Evolutionary conservation across 1,140 invertebrate genomes (phyloP).

Genomic region (Pollicipes pollicipes): DNA sequence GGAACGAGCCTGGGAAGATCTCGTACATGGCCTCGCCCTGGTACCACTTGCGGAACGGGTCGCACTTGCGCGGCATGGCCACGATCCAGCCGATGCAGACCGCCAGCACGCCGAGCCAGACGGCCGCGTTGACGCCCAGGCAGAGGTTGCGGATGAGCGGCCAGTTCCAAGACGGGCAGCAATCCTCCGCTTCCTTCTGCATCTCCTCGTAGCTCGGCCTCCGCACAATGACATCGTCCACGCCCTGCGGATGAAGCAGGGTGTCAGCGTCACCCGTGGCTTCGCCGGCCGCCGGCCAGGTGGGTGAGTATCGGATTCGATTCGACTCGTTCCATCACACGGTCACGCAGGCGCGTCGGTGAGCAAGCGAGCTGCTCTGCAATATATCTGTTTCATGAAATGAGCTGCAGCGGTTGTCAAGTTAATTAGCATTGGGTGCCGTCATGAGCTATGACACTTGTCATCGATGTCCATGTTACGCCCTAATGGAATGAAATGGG

Average conservation of each 20-base stretch:
- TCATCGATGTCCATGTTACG: no score
- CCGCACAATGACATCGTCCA: neutral
- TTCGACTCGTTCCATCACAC: no score
- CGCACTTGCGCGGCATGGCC: constrained; percentile 29
- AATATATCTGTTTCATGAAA: no score
- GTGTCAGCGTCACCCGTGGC: no score
- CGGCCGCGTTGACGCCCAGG: neutral
- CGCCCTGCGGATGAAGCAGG: neutral
- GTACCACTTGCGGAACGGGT: constrained; percentile 50
- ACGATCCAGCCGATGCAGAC: neutral
- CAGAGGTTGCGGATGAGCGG: neutral
- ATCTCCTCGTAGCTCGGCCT: neutral
- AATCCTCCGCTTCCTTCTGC: neutral
- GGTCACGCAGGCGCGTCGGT: no score
- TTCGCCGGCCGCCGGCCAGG: no score
- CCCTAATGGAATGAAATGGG: no score
- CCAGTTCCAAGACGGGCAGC: neutral
- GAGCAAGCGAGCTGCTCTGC: no score
- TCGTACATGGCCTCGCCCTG: constrained; percentile 63
- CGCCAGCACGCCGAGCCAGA: neutral
- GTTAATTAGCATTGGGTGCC: no score
- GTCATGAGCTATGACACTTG: no score
- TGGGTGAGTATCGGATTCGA: no score
- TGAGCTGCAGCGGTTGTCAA: no score
- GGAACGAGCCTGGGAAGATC: constrained; percentile 60